Evolutionary conservation across 2,888 invertebrate species (phyloP).

Genomic region (Ormyrus pomaceus): DNA sequence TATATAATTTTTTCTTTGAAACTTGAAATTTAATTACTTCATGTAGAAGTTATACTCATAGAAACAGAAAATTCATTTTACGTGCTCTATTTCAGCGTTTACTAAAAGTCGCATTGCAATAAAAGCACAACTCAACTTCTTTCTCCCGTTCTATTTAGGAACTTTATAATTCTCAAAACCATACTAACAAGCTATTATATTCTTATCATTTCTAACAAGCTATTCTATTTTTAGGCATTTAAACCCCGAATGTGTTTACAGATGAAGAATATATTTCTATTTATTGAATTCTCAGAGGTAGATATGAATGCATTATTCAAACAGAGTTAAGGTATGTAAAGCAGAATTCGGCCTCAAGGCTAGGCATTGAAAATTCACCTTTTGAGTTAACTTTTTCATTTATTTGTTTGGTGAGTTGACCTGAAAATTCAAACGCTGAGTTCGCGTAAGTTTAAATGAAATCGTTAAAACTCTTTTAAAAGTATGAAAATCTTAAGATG

Average conservation of each 20-base stretch:
- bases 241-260: no score
- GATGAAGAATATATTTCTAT: background rate
- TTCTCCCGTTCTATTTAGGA: no score
- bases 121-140: background rate
- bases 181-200: no score
- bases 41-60: no score
- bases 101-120: background rate
- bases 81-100: no score
- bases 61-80: no score
- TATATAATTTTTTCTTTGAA: no score
- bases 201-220: no score
- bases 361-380: conserved; percentile 5
- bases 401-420: background rate
- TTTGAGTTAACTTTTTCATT: conserved; percentile 8
- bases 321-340: conserved; percentile 9
- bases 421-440: background rate
- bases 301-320: conserved; percentile 9
- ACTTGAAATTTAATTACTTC: no score
- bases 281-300: background rate
- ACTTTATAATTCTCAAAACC: no score
- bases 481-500: background rate
- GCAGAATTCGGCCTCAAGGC: background rate
- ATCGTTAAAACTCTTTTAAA: background rate
- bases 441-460: background rate
- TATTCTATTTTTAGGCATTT: no score